Conservation (phyloP, 1,140 invertebrate genomes). For the Heliconius hermathena region DNA sequence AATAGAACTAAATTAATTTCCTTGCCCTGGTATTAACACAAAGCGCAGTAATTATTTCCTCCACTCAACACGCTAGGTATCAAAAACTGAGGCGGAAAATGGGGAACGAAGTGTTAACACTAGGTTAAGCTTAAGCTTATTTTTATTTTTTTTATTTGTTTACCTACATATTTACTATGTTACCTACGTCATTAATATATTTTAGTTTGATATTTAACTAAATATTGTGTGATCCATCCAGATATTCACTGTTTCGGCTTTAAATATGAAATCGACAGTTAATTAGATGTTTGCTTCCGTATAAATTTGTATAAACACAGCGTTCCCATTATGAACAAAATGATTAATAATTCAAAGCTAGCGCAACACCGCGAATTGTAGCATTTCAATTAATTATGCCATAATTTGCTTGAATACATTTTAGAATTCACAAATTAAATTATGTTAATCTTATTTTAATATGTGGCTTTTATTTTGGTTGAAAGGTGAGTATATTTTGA, state of each 20-base stretch:
- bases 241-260: neutral
- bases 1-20: too few relatives aligned
- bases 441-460: constrained; percentile 11
- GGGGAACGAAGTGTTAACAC: too few relatives aligned
- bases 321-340: constrained; percentile 30
- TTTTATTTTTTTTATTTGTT: too few relatives aligned
- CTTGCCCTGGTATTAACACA: too few relatives aligned
- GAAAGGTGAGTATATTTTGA: neutral
- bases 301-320: constrained; percentile 26
- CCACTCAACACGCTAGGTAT: too few relatives aligned
- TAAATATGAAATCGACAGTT: constrained; percentile 11
- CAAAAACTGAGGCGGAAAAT: too few relatives aligned
- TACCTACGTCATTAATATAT: too few relatives aligned
- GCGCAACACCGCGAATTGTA: constrained; percentile 31
- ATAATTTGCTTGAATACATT: constrained; percentile 27
- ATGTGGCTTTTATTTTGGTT: constrained; percentile 6
- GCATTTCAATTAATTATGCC: constrained; percentile 32
- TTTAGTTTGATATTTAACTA: too few relatives aligned
- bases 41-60: too few relatives aligned
- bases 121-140: too few relatives aligned
- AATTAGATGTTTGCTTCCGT: constrained; percentile 12
- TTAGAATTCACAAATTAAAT: constrained; percentile 21
- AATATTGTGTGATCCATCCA: neutral
- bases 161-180: too few relatives aligned
- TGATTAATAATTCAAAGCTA: constrained; percentile 34